Base-by-base conservation (phyloP, 2,888 invertebrate genomes). In the Serripes groenlandicus region DNA sequence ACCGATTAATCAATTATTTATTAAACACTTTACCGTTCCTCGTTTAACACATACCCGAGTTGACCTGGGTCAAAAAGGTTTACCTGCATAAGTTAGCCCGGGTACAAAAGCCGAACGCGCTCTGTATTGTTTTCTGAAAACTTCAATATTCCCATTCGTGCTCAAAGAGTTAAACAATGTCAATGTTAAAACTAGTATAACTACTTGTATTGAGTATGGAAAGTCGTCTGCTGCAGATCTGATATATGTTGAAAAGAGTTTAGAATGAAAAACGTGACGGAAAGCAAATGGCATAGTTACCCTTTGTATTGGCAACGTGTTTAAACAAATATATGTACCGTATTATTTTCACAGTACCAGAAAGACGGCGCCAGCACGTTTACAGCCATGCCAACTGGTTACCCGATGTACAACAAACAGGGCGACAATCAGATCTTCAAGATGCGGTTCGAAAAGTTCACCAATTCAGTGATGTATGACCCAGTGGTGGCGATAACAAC, bases 361-460 rank as follows among this genome's bases (percentile, higher is more conserved):
- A 60, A 30, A 60, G 73, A 78, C 37, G 60, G n/a, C 15, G 60
- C 54, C 18, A 30, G 30, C 5, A 66, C 54, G 23, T 34, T 37
- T 15, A 60, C 30, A 18, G 35, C 52, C 7, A 78, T 73, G 54
- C 62, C 62, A 4, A 30, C 32, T 49, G 73, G 69, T 26, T 78
- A 78, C 26, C 78, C 78, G 1, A 58, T n/a, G 30, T 28, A 73
- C 26, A 64, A 32, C 23, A 35, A 23, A 15, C 35, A 49, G 18
- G 78, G 60, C 23, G 11, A 28, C 9, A 52, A 62, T 23, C n/a
- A 42, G n/a, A 18, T 58, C 18, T 79, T 79, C 30, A 54, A 56
- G 11, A 74, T 79, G 69, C 54, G 71, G 4, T 79, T 79, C 68
- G 73, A 68, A 21, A 66, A 69, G 11, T 79, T 79, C 35, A 60